Conservation (phyloP, 92 coral and sea anemone genomes). For the Blastomussa wellsi region DNA sequence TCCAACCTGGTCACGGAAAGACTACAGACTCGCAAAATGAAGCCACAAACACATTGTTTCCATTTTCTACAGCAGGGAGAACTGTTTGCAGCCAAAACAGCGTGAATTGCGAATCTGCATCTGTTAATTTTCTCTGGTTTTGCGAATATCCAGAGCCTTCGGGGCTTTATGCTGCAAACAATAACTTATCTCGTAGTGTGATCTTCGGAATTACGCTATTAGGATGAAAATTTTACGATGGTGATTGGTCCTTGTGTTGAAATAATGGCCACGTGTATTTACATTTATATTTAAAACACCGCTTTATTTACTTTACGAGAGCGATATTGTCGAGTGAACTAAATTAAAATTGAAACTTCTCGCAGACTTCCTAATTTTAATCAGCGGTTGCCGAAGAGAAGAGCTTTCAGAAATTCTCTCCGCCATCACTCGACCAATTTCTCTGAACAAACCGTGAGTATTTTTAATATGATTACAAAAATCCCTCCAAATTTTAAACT, state of each 20-base stretch:
- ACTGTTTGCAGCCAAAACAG: slow-evolving; percentile 6
- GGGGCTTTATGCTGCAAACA: slow-evolving; percentile 11
- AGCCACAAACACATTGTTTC: background rate
- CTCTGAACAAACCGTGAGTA: slow-evolving; percentile 13
- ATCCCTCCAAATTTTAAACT: background rate
- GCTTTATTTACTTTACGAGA: slow-evolving; percentile 53
- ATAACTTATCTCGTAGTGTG: background rate
- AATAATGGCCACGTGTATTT: slow-evolving; percentile 36
- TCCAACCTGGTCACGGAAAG: slow-evolving; percentile 24
- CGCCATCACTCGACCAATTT: background rate
- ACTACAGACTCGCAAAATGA: no score
- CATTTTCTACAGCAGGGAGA: background rate
- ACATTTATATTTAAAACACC: slow-evolving; percentile 50
- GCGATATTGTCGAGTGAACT: slow-evolving; percentile 32
- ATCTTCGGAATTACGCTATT: slow-evolving; percentile 19
- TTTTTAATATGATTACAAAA: background rate
- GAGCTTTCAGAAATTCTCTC: background rate
- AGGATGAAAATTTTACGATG: background rate
- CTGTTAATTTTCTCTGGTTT: slow-evolving; percentile 2
- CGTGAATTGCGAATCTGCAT: background rate
- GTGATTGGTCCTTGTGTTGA: slow-evolving; percentile 18
- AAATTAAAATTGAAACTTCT: slow-evolving; percentile 44
- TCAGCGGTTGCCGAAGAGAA: background rate
- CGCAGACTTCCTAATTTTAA: slow-evolving; percentile 13
- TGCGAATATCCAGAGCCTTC: slow-evolving; percentile 17